Evolutionary conservation across 2,113 vertebrate species (phyloP).

Genomic region (Centropus bengalensis): DNA sequence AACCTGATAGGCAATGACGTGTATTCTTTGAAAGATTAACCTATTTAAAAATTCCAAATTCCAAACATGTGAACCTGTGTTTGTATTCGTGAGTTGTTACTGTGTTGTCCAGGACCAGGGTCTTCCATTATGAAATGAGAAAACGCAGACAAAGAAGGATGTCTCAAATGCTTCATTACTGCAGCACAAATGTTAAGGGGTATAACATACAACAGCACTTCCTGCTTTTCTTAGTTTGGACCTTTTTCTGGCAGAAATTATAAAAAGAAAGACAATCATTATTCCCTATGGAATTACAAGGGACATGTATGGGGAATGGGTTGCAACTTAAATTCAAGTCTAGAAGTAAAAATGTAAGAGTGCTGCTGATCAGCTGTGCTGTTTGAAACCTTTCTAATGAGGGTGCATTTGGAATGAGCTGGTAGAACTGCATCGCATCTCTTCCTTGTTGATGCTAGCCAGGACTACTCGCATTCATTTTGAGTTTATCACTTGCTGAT

Average conservation of each 20-base stretch:
- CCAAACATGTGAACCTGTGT: not conserved
- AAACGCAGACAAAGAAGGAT: not conserved
- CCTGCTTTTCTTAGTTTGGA: not conserved
- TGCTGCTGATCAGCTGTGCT: not conserved
- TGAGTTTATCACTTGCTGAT: slow-evolving; percentile 36
- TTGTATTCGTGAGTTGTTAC: not conserved
- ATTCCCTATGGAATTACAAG: not conserved
- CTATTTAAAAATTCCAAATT: not conserved
- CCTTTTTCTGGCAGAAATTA: not conserved
- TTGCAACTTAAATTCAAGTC: slow-evolving; percentile 3
- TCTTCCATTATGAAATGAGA: not conserved
- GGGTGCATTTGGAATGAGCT: not conserved
- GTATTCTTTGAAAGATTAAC: not conserved
- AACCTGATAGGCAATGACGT: not conserved
- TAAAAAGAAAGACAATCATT: not conserved
- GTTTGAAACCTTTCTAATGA: not conserved
- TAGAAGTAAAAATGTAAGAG: not conserved
- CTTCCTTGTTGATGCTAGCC: not conserved
- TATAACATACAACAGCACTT: not conserved
- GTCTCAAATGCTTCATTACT: not conserved
- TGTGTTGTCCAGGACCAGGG: not conserved
- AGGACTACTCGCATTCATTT: not conserved
- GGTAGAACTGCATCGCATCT: not conserved
- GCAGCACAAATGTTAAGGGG: too few species aligned
- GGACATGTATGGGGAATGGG: not conserved